Conservation (phyloP, 2,888 invertebrate species). For the Catocala sponsa region DNA sequence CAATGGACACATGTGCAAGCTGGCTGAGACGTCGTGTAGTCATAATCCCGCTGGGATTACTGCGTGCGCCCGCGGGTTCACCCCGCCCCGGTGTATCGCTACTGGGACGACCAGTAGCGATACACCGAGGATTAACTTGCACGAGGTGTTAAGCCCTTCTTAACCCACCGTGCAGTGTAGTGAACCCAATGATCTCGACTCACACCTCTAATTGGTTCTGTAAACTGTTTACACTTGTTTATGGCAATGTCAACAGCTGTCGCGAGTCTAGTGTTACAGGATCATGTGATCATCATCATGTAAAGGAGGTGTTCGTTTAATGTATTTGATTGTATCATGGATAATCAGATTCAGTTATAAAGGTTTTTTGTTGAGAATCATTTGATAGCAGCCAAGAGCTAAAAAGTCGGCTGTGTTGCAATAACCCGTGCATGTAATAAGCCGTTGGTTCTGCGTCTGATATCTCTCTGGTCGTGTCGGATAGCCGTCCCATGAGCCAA, state of each 20-base stretch:
- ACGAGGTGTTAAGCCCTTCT: constrained; percentile 40
- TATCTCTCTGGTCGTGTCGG: too few relatives aligned
- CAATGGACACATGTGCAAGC: constrained; percentile 16
- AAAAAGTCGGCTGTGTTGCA: too few relatives aligned
- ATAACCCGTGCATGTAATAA: too few relatives aligned
- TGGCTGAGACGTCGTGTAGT: neutral
- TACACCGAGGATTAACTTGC: constrained; percentile 21
- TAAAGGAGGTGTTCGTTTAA: too few relatives aligned
- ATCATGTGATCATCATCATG: too few relatives aligned
- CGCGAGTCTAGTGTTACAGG: neutral
- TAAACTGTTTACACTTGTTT: neutral
- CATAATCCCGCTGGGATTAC: constrained; percentile 12
- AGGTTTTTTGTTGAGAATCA: too few relatives aligned
- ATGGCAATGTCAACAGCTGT: neutral
- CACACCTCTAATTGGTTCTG: constrained; percentile 6
- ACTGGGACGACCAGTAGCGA: too few relatives aligned
- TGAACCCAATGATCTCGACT: constrained; percentile 7
- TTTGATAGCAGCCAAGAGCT: too few relatives aligned
- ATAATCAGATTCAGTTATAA: too few relatives aligned
- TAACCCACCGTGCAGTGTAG: constrained; percentile 19
- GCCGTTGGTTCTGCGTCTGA: too few relatives aligned
- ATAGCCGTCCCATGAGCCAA: too few relatives aligned
- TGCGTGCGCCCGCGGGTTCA: neutral
- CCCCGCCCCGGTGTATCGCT: neutral
- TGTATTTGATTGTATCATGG: too few relatives aligned